Evolutionary conservation across 2,113 vertebrate species (phyloP), one percentile per base, ranked within the genome.

Genomic region (Petaurus breviceps): DNA sequence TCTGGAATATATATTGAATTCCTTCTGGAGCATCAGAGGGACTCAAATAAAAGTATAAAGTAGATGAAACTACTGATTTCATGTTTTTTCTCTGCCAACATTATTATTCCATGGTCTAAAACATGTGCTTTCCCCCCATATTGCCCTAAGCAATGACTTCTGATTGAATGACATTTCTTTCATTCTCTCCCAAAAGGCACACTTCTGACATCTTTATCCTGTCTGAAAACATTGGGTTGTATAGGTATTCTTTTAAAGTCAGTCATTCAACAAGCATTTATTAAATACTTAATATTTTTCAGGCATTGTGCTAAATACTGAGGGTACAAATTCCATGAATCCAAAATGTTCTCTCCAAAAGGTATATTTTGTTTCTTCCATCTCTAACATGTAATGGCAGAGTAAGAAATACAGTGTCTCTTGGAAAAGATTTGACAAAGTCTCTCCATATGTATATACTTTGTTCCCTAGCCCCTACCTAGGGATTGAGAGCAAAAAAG

Each of bases 1-100:
- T 94, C 89, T 54, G 92, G 50, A 96, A 6, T 52, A 94, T 51
- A 95, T 94, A 96, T 26, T 96, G 47, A 95, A 97, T 93, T 52
- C 92, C 49, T 54, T 94, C 89, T 95, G 24, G 54, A 95, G 51
- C 37, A 61, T 90, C 47, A 24, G 43, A n/a, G n/a, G 19, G 43
- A 43, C n/a, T 84, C n/a, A 84, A 84, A 84, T 8, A 84, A 43
- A 23, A 95, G 24, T 57, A 92, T 94, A 37, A 93, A 96, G 91
- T 3, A 91, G 1, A 96, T 93, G 49, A 92, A 92, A 14, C 89
- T 57, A 53, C 6, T n/a, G 51, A 68, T 94, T 28, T 53, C 92
- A 47, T 12, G 57, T 8, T 26, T 94, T 49, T 93, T 96, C 93
- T 93, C 84, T 90, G 93, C 31, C 12, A 94, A 28, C 68, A 94